Conservation (phyloP, 2,113 vertebrate genomes). For the Pseudorectes ferrugineus region DNA sequence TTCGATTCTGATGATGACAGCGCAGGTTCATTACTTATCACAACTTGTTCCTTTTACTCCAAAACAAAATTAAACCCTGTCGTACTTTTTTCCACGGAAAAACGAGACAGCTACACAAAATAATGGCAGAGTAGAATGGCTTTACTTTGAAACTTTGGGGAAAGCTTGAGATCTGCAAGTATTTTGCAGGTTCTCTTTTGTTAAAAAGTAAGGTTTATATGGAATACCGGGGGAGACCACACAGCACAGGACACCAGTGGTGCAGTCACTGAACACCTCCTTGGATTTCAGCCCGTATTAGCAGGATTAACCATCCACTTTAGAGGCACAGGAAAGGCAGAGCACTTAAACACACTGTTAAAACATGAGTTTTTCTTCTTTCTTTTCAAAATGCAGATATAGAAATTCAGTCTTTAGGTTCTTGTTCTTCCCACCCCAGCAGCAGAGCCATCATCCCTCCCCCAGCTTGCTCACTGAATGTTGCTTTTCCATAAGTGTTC, state of each 20-base stretch:
- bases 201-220: background rate
- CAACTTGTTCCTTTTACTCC: background rate
- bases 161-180: background rate
- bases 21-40: background rate
- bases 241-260: background rate
- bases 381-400: background rate
- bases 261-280: background rate
- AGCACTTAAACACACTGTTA: constrained; percentile 3
- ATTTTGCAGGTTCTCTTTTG: background rate
- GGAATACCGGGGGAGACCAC: background rate
- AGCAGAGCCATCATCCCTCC: background rate
- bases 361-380: background rate
- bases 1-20: background rate
- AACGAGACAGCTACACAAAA: background rate
- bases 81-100: background rate
- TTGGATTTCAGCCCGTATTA: background rate
- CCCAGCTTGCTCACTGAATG: background rate
- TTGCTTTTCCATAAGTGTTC: background rate
- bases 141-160: constrained; percentile 19
- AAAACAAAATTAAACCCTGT: background rate
- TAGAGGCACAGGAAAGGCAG: constrained; percentile 55
- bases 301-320: background rate
- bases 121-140: background rate
- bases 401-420: background rate
- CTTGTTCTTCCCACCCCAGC: background rate